Evolutionary conservation across 2,888 invertebrate genomes (phyloP).

Genomic region (Cybosia mesomella): DNA sequence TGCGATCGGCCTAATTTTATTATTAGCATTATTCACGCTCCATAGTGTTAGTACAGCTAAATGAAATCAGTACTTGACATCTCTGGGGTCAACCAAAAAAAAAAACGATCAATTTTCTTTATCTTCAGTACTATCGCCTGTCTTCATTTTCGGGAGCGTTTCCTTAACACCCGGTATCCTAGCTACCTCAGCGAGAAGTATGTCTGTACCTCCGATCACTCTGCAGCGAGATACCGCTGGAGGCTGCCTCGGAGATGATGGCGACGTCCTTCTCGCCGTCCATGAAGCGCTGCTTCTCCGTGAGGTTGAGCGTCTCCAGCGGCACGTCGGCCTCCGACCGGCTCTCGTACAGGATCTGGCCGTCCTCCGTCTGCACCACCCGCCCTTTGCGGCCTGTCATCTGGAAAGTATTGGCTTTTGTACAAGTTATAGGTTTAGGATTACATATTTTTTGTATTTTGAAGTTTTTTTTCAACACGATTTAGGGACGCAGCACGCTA

Average conservation of each 20-base stretch:
- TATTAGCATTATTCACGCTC: too few species aligned
- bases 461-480: too few species aligned
- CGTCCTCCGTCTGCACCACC: constrained; percentile 97
- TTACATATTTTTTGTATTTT: too few species aligned
- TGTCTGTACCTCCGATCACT: constrained; percentile 91
- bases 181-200: too few species aligned
- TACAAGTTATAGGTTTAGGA: neutral
- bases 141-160: too few species aligned
- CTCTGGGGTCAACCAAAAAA: too few species aligned
- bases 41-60: too few species aligned
- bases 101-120: neutral
- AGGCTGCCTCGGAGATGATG: constrained; percentile 99
- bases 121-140: too few species aligned
- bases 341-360: constrained; percentile 97
- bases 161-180: too few species aligned
- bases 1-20: too few species aligned
- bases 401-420: constrained; percentile 63
- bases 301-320: constrained; percentile 98
- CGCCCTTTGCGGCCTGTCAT: constrained; percentile 99
- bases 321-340: constrained; percentile 98
- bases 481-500: too few species aligned
- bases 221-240: constrained; percentile 98
- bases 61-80: too few species aligned
- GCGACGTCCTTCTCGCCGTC: constrained; percentile 99
- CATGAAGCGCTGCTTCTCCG: constrained; percentile 97